Conservation (phyloP, 1,140 invertebrate genomes). For the Stegodyphus mimosarum region DNA sequence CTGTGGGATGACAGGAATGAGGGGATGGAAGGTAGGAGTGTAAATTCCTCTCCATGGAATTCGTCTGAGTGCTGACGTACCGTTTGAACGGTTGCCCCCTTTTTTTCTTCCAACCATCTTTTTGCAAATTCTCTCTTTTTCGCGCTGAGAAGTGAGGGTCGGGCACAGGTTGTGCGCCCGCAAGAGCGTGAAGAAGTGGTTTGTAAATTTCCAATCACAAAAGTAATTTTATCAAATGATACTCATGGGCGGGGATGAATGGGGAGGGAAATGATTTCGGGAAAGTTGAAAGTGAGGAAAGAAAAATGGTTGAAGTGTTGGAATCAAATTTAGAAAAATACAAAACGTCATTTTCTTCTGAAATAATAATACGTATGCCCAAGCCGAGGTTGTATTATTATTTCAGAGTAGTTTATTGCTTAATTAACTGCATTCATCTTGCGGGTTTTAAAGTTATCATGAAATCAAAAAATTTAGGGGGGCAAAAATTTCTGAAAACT, state of each 20-base stretch:
- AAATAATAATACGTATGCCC: too few species aligned
- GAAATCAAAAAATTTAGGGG: too few species aligned
- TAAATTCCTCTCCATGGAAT: slow-evolving; percentile 43
- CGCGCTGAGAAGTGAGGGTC: not conserved
- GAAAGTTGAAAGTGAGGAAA: too few species aligned
- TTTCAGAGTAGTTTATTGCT: too few species aligned
- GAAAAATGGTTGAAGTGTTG: too few species aligned
- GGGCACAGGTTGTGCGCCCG: not conserved
- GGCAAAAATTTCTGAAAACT: too few species aligned
- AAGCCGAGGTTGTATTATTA: too few species aligned
- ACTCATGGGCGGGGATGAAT: not conserved
- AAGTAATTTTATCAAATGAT: slow-evolving; percentile 57
- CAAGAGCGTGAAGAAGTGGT: slow-evolving; percentile 40
- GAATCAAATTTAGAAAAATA: too few species aligned
- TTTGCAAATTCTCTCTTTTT: not conserved
- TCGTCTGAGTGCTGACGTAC: slow-evolving; percentile 47
- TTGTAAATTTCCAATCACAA: slow-evolving; percentile 57
- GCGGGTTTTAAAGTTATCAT: too few species aligned
- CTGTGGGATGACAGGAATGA: not conserved
- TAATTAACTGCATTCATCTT: too few species aligned
- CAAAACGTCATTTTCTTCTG: too few species aligned
- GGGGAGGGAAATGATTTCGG: not conserved
- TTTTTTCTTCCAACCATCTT: not conserved
- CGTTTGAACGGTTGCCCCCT: not conserved
- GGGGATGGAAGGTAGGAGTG: slow-evolving; percentile 2